Base-by-base conservation (phyloP, 2,113 vertebrate species). In the Callopanchax toddi region DNA sequence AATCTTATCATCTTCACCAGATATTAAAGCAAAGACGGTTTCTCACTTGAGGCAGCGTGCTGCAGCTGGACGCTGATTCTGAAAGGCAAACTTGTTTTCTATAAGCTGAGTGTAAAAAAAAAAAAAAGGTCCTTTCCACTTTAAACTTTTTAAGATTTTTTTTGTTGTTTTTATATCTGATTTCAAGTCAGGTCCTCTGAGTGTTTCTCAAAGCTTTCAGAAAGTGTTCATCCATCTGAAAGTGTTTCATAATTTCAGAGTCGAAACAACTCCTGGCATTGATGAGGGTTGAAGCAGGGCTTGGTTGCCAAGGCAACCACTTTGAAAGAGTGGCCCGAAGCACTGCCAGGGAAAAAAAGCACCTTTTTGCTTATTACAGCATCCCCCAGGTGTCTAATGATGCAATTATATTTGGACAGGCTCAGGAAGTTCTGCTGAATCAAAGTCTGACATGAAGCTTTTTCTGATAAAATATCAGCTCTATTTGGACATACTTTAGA, bases 1-100 rank as follows among this genome's bases (percentile, higher is more conserved):
- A 84, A 71, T 71, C 71, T 83, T 87, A 86, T 87, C 79, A 67
- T 68, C 66, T 52, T 60, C 50, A 60, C 50, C 53, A 69, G 25
- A 63, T 72, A 78, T 76, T 73, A 76, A 80, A 43, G 58, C 48
- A 57, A 53, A 61, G 45, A 63, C 66, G 48, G 36, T 44, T 76
- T 58, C 26, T 57, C 17, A 55, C 59, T 78, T 18, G 17, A 15
- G 20, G 50, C 79, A 12, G 52, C 21, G 11, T 43, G 63, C 63
- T 37, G 16, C 25, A 55, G 45, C 32, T 52, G 0, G 64, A 71
- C 39, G 6, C 65, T 48, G 43, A 62, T 52, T 43, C 2, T 13
- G 22, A 42, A 53, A 55, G 11, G 55, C 39, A 53, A 50, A 7
- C 4, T 11, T 44, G 42, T 9, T 44, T 20, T 11, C 16, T 18